Base-by-base conservation (phyloP, 2,113 vertebrate species). In the Mola mola region DNA sequence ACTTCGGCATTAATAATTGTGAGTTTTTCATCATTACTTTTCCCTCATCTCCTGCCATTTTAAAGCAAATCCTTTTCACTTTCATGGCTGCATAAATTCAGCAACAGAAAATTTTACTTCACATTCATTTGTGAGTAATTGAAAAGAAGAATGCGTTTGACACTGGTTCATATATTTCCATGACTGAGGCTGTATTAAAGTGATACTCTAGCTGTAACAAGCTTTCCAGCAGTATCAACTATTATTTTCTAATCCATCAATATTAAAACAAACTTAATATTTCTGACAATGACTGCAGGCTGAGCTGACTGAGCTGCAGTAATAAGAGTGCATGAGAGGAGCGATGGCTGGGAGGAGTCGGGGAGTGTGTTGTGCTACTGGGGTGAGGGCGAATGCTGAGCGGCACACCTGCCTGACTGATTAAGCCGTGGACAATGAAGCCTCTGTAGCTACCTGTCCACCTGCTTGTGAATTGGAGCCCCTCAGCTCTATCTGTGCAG, bases 361-460 rank as follows among this genome's bases (percentile, higher is more conserved):
- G 12, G 57, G 61, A 78, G 65, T 49, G 26, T 10, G 62, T 48
- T 56, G 57, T 29, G 75, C 65, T 72, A 46, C 66, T n/a, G 67
- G 29, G 66, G 57, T 71, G 71, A 76, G 76, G n/a, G 53, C 20
- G 61, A 56, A 67, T n/a, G 37, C 78, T 57, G 50, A 70, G 75
- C 29, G 3, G 78, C 72, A 87, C 91, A 92, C 91, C 90, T 91
- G 89, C 80, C 73, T 70, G 66, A 62, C 74, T 88, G 83, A 84
- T 88, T 88, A 82, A 84, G 76, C 72, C 44, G 12, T 9, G 53
- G 52, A 92, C 90, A 92, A 90, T 65, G 72, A 63, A 59, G 56
- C 29, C 64, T 85, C 79, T 92, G 91, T 92, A 81, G 59, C 43
- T 74, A 70, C 67, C 67, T 80, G 83, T 85, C 88, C 90, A 92